Percentiles rank a stretch among this genome's conserved stretches.
Conservation (phyloP, 2,797 vertebrate genomes). For the Syndactyla subalaris region DNA sequence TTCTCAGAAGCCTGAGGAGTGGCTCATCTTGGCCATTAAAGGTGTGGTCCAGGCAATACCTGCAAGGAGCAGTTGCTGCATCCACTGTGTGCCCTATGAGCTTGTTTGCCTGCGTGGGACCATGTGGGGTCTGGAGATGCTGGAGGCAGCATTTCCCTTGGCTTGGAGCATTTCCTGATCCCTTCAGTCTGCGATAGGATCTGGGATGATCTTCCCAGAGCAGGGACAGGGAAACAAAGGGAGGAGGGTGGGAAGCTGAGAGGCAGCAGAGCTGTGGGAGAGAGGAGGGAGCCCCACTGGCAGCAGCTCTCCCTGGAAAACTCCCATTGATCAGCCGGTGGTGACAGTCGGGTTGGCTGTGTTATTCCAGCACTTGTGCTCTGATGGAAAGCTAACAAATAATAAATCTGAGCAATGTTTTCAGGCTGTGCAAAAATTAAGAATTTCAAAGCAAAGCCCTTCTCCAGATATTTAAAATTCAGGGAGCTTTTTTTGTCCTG, state of each 20-base stretch:
- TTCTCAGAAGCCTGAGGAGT: neutral
- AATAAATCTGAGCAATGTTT: neutral
- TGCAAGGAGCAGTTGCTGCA: neutral
- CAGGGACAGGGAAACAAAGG: neutral
- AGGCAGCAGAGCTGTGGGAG: rapidly evolving
- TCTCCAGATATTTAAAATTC: constrained; percentile 65
- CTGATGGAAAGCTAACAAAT: neutral
- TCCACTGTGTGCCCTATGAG: neutral
- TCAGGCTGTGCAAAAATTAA: constrained; percentile 27
- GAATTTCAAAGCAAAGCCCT: neutral
- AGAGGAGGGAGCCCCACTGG: neutral
- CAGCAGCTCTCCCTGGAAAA: neutral
- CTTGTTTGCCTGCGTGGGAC: neutral
- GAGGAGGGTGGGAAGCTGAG: neutral
- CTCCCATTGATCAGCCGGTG: rapidly evolving
- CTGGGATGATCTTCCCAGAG: neutral
- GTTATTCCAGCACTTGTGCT: neutral
- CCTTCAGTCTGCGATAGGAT: neutral
- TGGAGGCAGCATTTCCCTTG: neutral
- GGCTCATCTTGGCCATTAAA: neutral
- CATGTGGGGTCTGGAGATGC: neutral
- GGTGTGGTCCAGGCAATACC: neutral
- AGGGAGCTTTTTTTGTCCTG: constrained; percentile 65
- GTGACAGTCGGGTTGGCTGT: neutral
- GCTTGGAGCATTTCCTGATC: neutral